Percentiles rank a stretch among this genome's conserved stretches.
These are phyloP conservation scores for Orthochromis malagaraziensis DNA, from an alignment of 2,113 vertebrate genomes.

Conservation along the genomic window DNA sequence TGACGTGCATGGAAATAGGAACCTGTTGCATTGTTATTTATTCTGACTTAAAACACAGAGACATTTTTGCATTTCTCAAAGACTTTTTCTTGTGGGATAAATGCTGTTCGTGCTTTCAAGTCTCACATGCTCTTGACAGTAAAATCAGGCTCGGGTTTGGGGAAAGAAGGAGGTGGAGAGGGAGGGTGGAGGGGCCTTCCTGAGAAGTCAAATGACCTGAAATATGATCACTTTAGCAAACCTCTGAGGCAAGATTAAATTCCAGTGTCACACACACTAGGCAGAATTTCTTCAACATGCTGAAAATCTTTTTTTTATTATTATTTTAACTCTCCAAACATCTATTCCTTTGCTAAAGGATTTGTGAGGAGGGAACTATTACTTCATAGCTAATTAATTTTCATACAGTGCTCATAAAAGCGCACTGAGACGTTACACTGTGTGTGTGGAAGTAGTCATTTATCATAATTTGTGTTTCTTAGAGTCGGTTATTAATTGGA, in stretches of 20 bases:
- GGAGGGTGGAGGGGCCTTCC: not conserved
- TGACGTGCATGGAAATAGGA: not conserved
- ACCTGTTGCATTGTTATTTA: not conserved
- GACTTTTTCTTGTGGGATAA: not conserved
- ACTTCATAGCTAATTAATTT: not conserved
- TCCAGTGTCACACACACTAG: not conserved
- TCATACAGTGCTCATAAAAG: not conserved
- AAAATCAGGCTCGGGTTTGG: not conserved
- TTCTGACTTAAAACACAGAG: not conserved
- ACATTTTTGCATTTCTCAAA: not conserved
- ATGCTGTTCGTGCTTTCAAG: not conserved
- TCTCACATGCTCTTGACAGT: conserved; percentile 7
- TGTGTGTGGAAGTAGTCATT: not conserved
- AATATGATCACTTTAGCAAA: conserved; percentile 6
- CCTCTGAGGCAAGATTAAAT: not conserved
- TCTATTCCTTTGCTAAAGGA: not conserved
- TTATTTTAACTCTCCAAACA: not conserved
- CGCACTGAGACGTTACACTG: not conserved
- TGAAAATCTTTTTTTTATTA: not conserved
- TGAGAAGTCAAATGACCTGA: conserved; percentile 30
- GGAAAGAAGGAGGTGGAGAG: not conserved
- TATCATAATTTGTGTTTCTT: not conserved
- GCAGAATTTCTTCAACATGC: not conserved
- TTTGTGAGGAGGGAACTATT: not conserved
- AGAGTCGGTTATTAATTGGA: not conserved